Conservation (phyloP, 2,797 vertebrate species). For the Mus spretus region DNA sequence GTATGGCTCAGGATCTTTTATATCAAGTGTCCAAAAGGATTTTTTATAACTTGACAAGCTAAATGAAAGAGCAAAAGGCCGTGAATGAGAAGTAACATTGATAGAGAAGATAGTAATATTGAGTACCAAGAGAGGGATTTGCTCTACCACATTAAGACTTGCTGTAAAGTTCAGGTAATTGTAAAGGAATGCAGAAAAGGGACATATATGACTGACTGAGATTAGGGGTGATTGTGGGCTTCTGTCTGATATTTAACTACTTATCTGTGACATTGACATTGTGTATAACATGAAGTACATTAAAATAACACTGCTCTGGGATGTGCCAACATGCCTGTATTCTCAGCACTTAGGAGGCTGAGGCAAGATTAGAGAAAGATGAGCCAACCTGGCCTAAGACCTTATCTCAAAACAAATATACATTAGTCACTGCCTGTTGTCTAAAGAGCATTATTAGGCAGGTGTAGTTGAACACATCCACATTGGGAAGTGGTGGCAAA, state of each 20-base stretch:
- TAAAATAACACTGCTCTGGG: background rate
- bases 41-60: slow-evolving; percentile 53
- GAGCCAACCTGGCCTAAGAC: background rate
- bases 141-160: background rate
- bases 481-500: background rate
- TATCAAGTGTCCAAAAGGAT: background rate
- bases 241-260: background rate
- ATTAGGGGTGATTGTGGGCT: background rate
- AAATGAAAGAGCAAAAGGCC: background rate
- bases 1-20: background rate
- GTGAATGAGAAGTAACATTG: background rate
- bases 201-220: background rate
- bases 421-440: background rate
- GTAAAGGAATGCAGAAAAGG: background rate
- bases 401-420: background rate
- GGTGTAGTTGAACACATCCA: background rate
- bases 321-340: background rate
- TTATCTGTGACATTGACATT: background rate
- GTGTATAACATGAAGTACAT: background rate
- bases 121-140: background rate
- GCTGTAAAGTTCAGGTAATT: slow-evolving; percentile 1
- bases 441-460: background rate
- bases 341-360: background rate
- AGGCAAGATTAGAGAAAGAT: too few relatives aligned
- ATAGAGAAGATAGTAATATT: background rate